Conservation (phyloP, 2,113 vertebrate genomes). For the Scatophagus argus region DNA sequence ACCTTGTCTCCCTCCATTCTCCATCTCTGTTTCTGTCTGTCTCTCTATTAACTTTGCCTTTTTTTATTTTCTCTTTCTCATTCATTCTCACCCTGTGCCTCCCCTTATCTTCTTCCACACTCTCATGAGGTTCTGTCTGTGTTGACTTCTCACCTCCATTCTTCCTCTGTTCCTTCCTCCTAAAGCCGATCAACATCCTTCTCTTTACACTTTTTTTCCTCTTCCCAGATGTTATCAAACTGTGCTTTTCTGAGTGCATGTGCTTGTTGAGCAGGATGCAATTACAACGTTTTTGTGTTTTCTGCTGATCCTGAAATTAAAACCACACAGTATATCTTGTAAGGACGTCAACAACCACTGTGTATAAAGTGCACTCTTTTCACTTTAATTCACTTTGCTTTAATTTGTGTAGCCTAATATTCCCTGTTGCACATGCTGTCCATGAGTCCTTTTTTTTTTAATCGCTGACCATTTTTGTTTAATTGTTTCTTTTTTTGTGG, state of each 20-base stretch:
- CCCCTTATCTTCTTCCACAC: neutral
- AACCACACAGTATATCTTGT: neutral
- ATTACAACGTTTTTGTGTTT: neutral
- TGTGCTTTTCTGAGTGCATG: neutral
- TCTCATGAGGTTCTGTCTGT: slow-evolving; percentile 25
- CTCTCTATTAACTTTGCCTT: slow-evolving; percentile 20
- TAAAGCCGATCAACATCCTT: neutral
- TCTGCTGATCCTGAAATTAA: neutral
- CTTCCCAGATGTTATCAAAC: neutral
- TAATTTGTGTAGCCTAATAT: no score
- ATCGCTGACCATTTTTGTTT: no score
- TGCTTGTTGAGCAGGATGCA: neutral
- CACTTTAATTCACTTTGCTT: no score
- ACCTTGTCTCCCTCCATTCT: neutral
- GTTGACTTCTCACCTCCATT: neutral
- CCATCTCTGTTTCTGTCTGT: neutral
- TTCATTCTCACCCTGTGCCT: neutral
- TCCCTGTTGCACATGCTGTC: no score
- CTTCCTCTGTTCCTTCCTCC: neutral
- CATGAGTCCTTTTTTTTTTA: no score
- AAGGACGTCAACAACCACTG: no score
- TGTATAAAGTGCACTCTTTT: no score
- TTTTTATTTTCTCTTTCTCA: slow-evolving; percentile 28
- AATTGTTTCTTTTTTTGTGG: no score
- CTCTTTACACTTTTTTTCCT: neutral